These are phyloP conservation scores for Drosophila vallismaia DNA, from an alignment of 2,888 invertebrate genomes.

Conservation along the genomic window DNA sequence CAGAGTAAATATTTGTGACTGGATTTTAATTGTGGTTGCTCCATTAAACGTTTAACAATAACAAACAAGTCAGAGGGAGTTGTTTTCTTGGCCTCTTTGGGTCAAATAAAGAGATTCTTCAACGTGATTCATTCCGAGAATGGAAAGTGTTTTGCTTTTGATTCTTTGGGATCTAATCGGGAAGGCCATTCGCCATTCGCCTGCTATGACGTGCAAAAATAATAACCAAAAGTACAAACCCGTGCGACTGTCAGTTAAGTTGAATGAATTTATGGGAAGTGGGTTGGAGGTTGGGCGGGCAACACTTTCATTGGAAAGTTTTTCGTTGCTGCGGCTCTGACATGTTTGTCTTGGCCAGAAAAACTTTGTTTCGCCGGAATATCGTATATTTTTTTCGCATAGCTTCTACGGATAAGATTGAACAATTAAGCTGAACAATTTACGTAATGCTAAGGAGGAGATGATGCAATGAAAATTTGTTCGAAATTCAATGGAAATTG, in stretches of 20 bases:
- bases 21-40: slow-evolving; percentile 49
- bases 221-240: slow-evolving; percentile 19
- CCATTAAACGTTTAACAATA: slow-evolving; percentile 40
- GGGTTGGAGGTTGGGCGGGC: slow-evolving; percentile 33
- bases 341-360: slow-evolving; percentile 32
- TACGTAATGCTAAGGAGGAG: background rate
- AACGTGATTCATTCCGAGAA: slow-evolving; percentile 27
- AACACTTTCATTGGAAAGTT: slow-evolving; percentile 67
- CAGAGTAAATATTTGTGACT: slow-evolving; percentile 56
- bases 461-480: slow-evolving; percentile 7
- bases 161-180: slow-evolving; percentile 40
- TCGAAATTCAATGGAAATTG: background rate
- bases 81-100: slow-evolving; percentile 52
- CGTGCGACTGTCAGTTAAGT: slow-evolving; percentile 56
- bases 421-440: slow-evolving; percentile 10
- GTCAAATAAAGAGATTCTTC: slow-evolving; percentile 58
- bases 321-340: slow-evolving; percentile 37
- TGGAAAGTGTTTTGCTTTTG: slow-evolving; percentile 58
- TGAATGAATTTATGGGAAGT: slow-evolving; percentile 72
- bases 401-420: slow-evolving; percentile 36
- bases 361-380: slow-evolving; percentile 47
- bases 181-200: slow-evolving; percentile 44
- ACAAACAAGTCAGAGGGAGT: slow-evolving; percentile 21
- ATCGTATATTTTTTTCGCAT: slow-evolving; percentile 16
- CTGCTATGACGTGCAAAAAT: slow-evolving; percentile 69